A percentile compares a stretch with the other conserved stretches of the same genome.
Conservation (phyloP, 2,113 vertebrate species). For the Sinocyclocheilus grahami region DNA sequence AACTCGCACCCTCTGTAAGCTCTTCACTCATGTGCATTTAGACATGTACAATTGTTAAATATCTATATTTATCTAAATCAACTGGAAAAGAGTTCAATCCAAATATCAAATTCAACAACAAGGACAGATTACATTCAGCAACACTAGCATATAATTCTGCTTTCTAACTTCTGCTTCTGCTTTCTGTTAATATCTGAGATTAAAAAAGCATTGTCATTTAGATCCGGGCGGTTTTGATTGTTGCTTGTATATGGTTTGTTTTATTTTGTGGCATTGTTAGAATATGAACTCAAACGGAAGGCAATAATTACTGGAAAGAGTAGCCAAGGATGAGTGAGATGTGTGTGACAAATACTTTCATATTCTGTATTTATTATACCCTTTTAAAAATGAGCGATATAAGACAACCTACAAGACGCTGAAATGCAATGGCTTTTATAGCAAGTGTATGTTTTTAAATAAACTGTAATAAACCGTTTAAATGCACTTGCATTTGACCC, state of each 20-base stretch:
- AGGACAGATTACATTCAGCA: not conserved
- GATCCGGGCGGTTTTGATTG: not conserved
- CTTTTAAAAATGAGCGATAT: slow-evolving; percentile 76
- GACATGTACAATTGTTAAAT: not conserved
- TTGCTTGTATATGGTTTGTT: slow-evolving; percentile 16
- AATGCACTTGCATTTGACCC: slow-evolving; percentile 34
- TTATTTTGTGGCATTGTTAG: slow-evolving; percentile 26
- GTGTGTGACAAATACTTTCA: slow-evolving; percentile 71
- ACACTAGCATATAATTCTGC: not conserved
- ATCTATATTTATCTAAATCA: slow-evolving; percentile 19
- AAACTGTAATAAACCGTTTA: slow-evolving; percentile 83
- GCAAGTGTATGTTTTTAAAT: slow-evolving; percentile 98
- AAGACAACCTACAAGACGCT: slow-evolving; percentile 65
- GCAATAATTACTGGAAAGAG: slow-evolving; percentile 41
- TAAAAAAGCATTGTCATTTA: slow-evolving; percentile 15
- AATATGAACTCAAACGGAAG: slow-evolving; percentile 16
- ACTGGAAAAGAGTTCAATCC: not conserved
- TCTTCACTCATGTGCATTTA: slow-evolving; percentile 17
- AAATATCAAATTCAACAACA: not conserved
- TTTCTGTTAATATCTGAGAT: slow-evolving; percentile 32
- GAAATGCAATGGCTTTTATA: slow-evolving; percentile 91
- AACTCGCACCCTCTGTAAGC: not conserved
- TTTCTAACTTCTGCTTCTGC: slow-evolving; percentile 13
- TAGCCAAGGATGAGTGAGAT: slow-evolving; percentile 53
- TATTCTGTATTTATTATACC: slow-evolving; percentile 85